phyloP scores from a whole-genome alignment of 2,797 vertebrate species.

The Anguilla megastoma region DNA sequence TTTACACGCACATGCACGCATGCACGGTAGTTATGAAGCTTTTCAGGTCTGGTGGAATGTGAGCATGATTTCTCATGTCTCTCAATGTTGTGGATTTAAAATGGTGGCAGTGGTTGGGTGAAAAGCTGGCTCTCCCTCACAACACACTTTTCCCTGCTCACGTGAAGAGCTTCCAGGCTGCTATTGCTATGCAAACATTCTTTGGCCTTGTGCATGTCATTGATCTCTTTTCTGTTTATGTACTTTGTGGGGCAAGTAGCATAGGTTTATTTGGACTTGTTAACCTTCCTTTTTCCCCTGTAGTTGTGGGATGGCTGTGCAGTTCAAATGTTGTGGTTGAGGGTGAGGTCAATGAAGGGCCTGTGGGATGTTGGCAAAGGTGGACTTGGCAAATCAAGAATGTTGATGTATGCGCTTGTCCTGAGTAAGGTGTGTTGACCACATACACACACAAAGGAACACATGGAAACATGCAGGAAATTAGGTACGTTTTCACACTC shows the following conservation, averaged over 20 bases:
- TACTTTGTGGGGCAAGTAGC: not conserved
- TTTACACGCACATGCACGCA: not conserved
- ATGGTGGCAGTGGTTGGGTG: not conserved
- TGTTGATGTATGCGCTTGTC: not conserved
- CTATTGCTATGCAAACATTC: conserved; percentile 25
- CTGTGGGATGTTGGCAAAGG: conserved; percentile 1
- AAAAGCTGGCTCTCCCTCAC: not conserved
- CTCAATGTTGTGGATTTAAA: not conserved
- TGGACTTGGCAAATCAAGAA: not conserved
- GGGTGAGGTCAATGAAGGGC: conserved; percentile 11
- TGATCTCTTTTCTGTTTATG: conserved; percentile 31
- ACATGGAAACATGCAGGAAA: not conserved
- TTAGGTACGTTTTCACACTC: not conserved
- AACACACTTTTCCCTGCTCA: not conserved
- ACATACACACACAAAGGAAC: not conserved
- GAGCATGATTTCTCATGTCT: conserved; percentile 34
- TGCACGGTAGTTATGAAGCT: conserved; percentile 22
- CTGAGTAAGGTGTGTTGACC: not conserved
- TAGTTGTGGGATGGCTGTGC: not conserved
- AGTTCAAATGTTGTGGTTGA: conserved; percentile 1
- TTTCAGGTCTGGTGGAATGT: conserved; percentile 37
- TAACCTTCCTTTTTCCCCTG: not conserved
- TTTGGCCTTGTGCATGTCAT: conserved; percentile 37
- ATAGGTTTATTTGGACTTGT: not conserved
- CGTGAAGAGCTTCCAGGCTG: not conserved